Percentiles rank a stretch among this genome's conserved stretches.
Evolutionary conservation across 2,797 vertebrate species (phyloP).

Genomic region (Novumbra hubbsi): DNA sequence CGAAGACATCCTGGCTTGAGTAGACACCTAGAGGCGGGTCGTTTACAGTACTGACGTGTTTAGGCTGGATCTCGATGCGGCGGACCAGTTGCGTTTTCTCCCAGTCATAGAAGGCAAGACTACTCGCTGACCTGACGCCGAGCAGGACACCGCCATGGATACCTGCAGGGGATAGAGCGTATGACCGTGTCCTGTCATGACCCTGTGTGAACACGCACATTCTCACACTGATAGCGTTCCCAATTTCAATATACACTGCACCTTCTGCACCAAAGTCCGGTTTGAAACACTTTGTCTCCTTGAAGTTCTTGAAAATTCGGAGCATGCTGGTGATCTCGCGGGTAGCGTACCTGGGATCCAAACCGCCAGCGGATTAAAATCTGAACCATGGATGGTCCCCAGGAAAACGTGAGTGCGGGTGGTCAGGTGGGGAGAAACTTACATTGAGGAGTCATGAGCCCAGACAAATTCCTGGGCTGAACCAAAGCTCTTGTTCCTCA

Average conservation of each 20-base stretch:
- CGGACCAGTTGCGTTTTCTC: conserved; percentile 87
- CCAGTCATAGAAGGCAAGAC: conserved; percentile 93
- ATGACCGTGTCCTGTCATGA: background rate
- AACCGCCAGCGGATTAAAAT: conserved; percentile 2
- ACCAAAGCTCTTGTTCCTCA: conserved; percentile 98
- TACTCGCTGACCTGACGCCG: conserved; percentile 87
- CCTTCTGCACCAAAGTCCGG: conserved; percentile 93
- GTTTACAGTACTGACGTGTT: conserved; percentile 75
- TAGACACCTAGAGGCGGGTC: background rate
- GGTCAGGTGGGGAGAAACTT: conserved; percentile 60
- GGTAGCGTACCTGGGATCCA: conserved; percentile 80
- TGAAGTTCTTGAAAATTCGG: conserved; percentile 96
- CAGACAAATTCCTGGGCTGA: conserved; percentile 97
- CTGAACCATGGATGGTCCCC: background rate
- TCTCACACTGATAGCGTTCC: background rate
- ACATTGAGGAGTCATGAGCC: conserved; percentile 99
- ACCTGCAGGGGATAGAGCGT: conserved; percentile 62
- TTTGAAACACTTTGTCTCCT: conserved; percentile 93
- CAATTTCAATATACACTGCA: conserved; percentile 29
- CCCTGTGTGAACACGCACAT: background rate
- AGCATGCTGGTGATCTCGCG: conserved; percentile 88
- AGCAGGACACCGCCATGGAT: conserved; percentile 90
- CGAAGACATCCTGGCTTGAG: too few relatives aligned
- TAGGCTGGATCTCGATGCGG: conserved; percentile 93
- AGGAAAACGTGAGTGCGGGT: background rate